Evolutionary conservation across 1,140 invertebrate genomes (phyloP).

Genomic region (Triops longicaudatus): DNA sequence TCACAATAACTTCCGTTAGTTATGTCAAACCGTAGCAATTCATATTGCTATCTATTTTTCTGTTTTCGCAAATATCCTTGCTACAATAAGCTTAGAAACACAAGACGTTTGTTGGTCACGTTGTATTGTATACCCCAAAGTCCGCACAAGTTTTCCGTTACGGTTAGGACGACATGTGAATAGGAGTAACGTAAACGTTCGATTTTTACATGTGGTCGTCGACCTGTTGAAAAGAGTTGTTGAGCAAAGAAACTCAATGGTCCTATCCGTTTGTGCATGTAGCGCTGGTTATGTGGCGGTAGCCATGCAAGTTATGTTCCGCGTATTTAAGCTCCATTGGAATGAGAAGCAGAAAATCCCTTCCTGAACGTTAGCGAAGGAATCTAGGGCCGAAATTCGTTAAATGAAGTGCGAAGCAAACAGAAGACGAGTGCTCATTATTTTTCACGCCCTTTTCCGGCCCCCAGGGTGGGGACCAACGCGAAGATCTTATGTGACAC

Average conservation of each 20-base stretch:
- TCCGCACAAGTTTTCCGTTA: too few relatives aligned
- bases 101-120: too few relatives aligned
- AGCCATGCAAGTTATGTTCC: not conserved
- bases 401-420: not conserved
- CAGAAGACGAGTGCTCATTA: constrained; percentile 3
- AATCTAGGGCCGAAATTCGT: not conserved
- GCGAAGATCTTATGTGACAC: constrained; percentile 11
- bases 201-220: not conserved
- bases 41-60: too few relatives aligned
- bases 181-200: not conserved
- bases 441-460: constrained; percentile 11
- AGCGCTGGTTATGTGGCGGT: not conserved
- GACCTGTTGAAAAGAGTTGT: not conserved
- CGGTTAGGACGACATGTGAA: not conserved
- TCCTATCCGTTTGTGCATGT: not conserved
- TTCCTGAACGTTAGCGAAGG: not conserved
- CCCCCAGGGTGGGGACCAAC: not conserved
- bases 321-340: not conserved
- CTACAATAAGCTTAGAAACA: too few relatives aligned
- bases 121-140: too few relatives aligned
- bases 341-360: not conserved
- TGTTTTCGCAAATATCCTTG: too few relatives aligned
- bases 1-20: too few relatives aligned
- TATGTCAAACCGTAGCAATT: too few relatives aligned
- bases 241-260: not conserved